phyloP scores from a whole-genome alignment of 2,888 invertebrate genomes.

The Drosophila antonietae region DNA sequence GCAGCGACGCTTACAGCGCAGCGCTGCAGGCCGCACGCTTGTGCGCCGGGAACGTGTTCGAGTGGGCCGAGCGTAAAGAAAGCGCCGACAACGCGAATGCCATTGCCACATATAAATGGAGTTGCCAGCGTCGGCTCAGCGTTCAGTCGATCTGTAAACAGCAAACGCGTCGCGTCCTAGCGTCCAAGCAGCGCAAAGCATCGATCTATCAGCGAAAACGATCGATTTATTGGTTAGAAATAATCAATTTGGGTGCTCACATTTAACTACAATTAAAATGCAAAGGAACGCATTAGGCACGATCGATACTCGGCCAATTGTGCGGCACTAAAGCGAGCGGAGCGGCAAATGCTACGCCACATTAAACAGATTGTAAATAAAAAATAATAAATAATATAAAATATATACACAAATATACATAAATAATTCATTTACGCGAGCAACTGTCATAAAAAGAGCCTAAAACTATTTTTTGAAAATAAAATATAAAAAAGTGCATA shows the following conservation, averaged over 20 bases:
- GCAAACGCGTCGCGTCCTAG: slow-evolving; percentile 43
- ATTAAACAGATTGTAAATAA: slow-evolving; percentile 36
- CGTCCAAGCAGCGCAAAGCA: not conserved
- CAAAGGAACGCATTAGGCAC: slow-evolving; percentile 33
- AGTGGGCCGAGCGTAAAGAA: slow-evolving; percentile 52
- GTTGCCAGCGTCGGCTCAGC: slow-evolving; percentile 67
- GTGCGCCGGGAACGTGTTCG: slow-evolving; percentile 50
- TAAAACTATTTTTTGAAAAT: not conserved
- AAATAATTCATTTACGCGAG: slow-evolving; percentile 27
- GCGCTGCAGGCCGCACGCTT: slow-evolving; percentile 1
- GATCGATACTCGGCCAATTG: slow-evolving; percentile 30
- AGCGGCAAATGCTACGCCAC: slow-evolving; percentile 38
- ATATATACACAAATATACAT: not conserved
- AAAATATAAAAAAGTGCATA: not conserved
- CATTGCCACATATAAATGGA: slow-evolving; percentile 75
- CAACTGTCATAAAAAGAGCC: slow-evolving; percentile 27
- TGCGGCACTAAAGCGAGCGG: slow-evolving; percentile 26
- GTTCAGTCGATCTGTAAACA: slow-evolving; percentile 79
- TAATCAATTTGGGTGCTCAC: slow-evolving; percentile 21
- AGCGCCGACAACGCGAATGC: slow-evolving; percentile 30
- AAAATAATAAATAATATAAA: not conserved
- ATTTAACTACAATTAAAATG: slow-evolving; percentile 52
- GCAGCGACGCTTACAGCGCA: slow-evolving; percentile 22
- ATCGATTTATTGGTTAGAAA: not conserved
- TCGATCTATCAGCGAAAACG: not conserved